Evolutionary conservation across 1,140 invertebrate species (phyloP), one percentile per base, ranked within the genome.

Genomic region (Drepana arcuata): DNA sequence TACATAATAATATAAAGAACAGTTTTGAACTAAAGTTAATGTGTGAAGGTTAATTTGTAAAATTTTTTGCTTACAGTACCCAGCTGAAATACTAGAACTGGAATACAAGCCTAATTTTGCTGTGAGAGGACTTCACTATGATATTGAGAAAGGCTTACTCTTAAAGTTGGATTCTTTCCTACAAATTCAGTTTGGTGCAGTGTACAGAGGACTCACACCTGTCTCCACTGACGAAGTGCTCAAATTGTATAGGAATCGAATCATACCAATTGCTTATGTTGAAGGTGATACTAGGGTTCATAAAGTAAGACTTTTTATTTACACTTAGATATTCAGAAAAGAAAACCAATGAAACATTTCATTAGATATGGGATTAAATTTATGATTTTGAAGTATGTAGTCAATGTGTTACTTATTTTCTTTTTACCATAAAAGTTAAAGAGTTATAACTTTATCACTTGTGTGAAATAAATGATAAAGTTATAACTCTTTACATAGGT

Each of bases 131-230:
- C 86, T 99, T 4, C 96, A 98, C 84, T 99, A 96, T 86, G 97
- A 99, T 77, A 94, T 98, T 63, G 92, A 95, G 74, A 96, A 97
- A 80, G 96, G 96, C 16, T 78, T 98, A n/a, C 84, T 99, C 9
- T 85, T 99, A 50, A 99, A 99, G 83, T 86, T 99, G 51, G 96
- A 99, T 84, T 95, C 95, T 10, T 99, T 98, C 79, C 87, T 98
- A 48, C 95, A 98, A 88, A 96, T 99, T 53, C 96, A 99, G 78
- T 88, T 96, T 65, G 96, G 95, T 21, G 92, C 95, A 16, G 96
- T 99, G n/a, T 98, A 96, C 72, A 88, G 93, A 58, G 93, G 97
- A 3, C 73, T 94, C 9, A 91, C 90, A 45, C 89, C 90, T 7
- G 86, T 99, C 0, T 84, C 89, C 10, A 91, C 93, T 61, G 91